Evolutionary conservation across 2,113 vertebrate genomes (phyloP).

Genomic region (Tricholaema leucomelas): DNA sequence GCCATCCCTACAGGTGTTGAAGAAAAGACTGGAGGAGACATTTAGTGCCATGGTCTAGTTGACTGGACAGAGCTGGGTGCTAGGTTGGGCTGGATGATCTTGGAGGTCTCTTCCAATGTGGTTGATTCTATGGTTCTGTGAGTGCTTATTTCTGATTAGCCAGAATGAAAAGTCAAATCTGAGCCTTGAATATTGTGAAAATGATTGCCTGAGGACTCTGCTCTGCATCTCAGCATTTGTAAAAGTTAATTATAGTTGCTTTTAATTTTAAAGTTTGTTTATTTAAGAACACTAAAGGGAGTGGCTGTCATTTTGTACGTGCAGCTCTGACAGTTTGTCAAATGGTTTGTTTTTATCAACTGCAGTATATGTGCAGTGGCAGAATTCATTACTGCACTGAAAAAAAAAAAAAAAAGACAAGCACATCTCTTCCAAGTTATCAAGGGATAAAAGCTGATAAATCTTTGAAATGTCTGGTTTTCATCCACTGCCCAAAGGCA

Average conservation of each 20-base stretch:
- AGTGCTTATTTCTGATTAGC: not conserved
- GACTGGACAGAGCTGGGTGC: no score
- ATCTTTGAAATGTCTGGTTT: not conserved
- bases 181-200: not conserved
- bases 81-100: no score
- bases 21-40: no score
- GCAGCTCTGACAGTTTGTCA: not conserved
- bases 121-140: no score
- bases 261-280: not conserved
- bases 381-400: not conserved
- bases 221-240: not conserved
- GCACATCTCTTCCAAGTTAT: not conserved
- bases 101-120: no score
- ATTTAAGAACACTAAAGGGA: not conserved
- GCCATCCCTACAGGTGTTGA: no score
- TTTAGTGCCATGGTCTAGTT: no score
- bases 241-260: not conserved
- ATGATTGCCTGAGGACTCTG: not conserved
- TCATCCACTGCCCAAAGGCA: not conserved
- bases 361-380: not conserved
- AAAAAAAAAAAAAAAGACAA: not conserved
- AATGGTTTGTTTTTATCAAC: not conserved
- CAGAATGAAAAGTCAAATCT: not conserved
- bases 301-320: not conserved
- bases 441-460: not conserved